Evolutionary conservation across 2,113 vertebrate species (phyloP).

Genomic region (Macaca mulatta): DNA sequence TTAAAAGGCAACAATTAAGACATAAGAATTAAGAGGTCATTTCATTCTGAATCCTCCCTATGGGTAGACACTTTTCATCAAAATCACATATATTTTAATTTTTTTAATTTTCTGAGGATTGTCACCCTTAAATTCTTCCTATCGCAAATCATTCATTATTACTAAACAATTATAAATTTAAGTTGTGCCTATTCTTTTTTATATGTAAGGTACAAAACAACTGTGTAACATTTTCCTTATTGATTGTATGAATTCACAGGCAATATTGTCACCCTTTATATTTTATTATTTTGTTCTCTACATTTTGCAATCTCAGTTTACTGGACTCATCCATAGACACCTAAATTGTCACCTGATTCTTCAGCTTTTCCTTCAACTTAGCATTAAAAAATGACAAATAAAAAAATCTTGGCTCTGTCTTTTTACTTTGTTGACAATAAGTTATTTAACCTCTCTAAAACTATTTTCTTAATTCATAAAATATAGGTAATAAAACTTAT

Average conservation of each 20-base stretch:
- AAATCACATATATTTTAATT: background rate
- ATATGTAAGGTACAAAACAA: background rate
- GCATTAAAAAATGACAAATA: background rate
- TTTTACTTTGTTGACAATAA: background rate
- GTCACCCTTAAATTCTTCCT: background rate
- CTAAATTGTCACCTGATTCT: background rate
- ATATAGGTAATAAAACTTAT: background rate
- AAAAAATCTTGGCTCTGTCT: background rate
- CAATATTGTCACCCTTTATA: background rate
- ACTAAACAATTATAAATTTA: background rate
- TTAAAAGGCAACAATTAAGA: background rate
- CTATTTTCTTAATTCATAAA: background rate
- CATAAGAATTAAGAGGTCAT: background rate
- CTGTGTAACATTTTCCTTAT: background rate
- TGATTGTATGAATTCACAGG: background rate
- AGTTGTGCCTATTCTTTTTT: background rate
- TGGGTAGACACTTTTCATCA: background rate
- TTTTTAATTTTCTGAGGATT: background rate
- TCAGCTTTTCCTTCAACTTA: background rate
- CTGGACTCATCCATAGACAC: too few relatives aligned
- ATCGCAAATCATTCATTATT: background rate
- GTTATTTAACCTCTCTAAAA: background rate
- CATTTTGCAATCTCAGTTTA: background rate
- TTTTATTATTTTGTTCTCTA: background rate
- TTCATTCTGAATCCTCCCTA: background rate